Evolutionary conservation across 2,888 invertebrate species (phyloP), one percentile per base, ranked within the genome.

Genomic region (Platycheirus rosarum): DNA sequence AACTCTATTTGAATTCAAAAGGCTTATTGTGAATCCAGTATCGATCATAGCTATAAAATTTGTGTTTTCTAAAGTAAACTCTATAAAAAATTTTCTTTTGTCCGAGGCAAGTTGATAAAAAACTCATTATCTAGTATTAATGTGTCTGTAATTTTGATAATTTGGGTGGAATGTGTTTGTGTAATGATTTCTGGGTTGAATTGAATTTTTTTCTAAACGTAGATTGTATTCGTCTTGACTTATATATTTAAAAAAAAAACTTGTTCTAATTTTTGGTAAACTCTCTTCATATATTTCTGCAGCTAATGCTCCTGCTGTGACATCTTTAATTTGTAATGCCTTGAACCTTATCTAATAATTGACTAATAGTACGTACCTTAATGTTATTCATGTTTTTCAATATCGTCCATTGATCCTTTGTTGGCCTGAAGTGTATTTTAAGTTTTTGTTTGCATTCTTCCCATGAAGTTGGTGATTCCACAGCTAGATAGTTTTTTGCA

Each of bases 211-310:
- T 2, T 23, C 23, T 23, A 1, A 9, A 20, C 46, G 44, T 35
- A 69, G 9, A 14, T 69, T 69, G 37, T 48, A 70, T 37, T 49
- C 14, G 7, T 69, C 37, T 55, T 69, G 69, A 2, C 57, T 49
- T 16, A 60, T 20, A 26, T 60, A 60, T 70, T 57, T 57, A 57
- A 44, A 46, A 16, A 57, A 16, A 46, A 57, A n/a, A n/a, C n/a
- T 57, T 48, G 35, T 20, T 48, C 60, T 70, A n/a, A 70, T 70
- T n/a, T 29, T 46, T 23, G 57, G 18, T 26, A 70, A 60, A 48
- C 46, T 60, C 60, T 70, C 46, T 46, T 62, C n/a, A 35, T 62
- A 32, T 2, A 70, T 48, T 37, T 70, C 70, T n/a, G 60, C 60
- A 13, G 60, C 49, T 70, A 70, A 49, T 14, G 70, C 18, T 13